Conservation (phyloP, 2,888 invertebrate genomes). For the Nasonia oneida region DNA sequence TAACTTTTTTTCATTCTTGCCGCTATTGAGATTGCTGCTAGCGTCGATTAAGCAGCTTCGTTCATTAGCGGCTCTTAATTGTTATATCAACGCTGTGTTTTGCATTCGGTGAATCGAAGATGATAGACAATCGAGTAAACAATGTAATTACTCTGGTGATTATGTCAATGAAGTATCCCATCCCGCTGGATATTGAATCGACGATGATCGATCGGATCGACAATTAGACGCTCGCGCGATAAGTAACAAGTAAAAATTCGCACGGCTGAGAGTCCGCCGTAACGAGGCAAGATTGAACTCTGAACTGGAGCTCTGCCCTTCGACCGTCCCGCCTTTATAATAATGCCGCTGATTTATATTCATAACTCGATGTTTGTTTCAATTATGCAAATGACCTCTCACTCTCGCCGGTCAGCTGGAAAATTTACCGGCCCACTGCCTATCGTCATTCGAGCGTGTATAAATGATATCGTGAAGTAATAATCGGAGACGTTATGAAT, state of each 20-base stretch:
- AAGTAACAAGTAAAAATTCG: neutral
- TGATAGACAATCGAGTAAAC: neutral
- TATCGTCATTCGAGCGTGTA: no score
- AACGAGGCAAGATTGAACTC: neutral
- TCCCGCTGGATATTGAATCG: neutral
- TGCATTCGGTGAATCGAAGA: neutral
- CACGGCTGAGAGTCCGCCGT: no score
- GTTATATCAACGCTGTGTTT: neutral
- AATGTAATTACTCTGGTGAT: slow-evolving; percentile 23
- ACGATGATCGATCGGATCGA: neutral
- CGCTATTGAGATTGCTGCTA: neutral
- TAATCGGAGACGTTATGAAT: neutral
- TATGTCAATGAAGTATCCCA: slow-evolving; percentile 24
- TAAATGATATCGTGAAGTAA: neutral
- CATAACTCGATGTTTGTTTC: neutral
- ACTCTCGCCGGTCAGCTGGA: neutral
- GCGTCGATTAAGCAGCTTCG: neutral
- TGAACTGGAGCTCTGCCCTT: neutral
- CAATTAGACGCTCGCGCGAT: neutral
- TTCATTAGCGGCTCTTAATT: neutral
- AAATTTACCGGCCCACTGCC: neutral
- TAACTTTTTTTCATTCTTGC: neutral
- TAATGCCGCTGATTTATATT: neutral
- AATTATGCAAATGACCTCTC: slow-evolving; percentile 21
- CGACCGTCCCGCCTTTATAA: neutral